Conservation (phyloP, 2,797 vertebrate species). For the Spondyliosoma cantharus region DNA sequence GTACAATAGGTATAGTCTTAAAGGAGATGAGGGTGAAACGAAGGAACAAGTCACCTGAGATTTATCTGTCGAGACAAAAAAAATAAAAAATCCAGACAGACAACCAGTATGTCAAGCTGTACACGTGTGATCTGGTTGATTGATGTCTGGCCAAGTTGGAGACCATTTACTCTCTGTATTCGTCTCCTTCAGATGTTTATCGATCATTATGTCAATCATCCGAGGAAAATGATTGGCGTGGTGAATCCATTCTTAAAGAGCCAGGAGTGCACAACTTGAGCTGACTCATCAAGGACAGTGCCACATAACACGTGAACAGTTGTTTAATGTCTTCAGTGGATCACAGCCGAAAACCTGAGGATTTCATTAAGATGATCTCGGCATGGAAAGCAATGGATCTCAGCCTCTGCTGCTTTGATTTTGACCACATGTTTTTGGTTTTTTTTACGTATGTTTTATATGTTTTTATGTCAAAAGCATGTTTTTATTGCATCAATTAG, state of each 20-base stretch:
- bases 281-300: not conserved
- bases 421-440: no score
- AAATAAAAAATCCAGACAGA: slow-evolving; percentile 22
- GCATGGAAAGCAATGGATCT: no score
- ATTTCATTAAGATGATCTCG: not conserved
- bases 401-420: no score
- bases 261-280: no score
- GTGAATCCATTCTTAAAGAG: not conserved
- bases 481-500: no score
- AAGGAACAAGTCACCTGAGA: slow-evolving; percentile 17
- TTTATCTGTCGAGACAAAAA: slow-evolving; percentile 31
- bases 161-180: not conserved
- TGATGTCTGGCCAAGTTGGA: slow-evolving; percentile 3
- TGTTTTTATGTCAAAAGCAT: no score
- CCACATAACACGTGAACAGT: not conserved
- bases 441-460: no score
- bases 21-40: slow-evolving; percentile 46
- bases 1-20: slow-evolving; percentile 44
- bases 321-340: not conserved
- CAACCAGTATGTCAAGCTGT: not conserved
- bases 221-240: not conserved
- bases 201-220: not conserved
- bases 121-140: not conserved
- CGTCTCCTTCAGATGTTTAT: no score
- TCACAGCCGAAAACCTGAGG: not conserved